Evolutionary conservation across 2,888 invertebrate genomes (phyloP).

Genomic region (Phlogophora meticulosa): DNA sequence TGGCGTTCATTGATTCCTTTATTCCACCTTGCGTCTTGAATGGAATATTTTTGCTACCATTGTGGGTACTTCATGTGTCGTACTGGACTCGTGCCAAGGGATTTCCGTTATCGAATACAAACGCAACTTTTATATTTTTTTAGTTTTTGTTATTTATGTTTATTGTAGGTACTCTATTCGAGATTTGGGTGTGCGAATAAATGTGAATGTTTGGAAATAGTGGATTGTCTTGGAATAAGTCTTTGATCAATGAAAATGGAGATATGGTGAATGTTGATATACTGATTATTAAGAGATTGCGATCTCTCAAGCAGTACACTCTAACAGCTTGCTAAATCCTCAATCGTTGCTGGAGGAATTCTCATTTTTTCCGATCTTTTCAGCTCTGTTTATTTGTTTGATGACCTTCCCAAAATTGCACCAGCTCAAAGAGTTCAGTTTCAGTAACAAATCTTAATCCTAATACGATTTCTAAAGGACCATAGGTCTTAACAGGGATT

Average conservation of each 20-base stretch:
- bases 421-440: not conserved
- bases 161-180: constrained; percentile 47
- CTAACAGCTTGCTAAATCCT: not conserved
- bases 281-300: not conserved
- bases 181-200: constrained; percentile 43
- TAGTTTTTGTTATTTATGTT: constrained; percentile 63
- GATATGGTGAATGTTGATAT: not conserved
- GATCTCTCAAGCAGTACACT: not conserved
- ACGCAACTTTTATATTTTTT: constrained; percentile 65
- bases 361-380: not conserved
- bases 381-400: not conserved
- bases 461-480: constrained; percentile 3
- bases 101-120: constrained; percentile 78
- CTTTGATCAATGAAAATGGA: constrained; percentile 23
- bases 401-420: not conserved
- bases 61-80: constrained; percentile 81
- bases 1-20: constrained; percentile 79
- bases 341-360: not conserved
- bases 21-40: constrained; percentile 81
- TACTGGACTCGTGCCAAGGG: constrained; percentile 83
- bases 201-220: constrained; percentile 39
- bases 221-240: constrained; percentile 4
- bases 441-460: not conserved
- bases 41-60: constrained; percentile 87
- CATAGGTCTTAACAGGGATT: not conserved